Evolutionary conservation across 2,797 vertebrate species (phyloP), one percentile per base, ranked within the genome.

Genomic region (Trachurus trachurus): DNA sequence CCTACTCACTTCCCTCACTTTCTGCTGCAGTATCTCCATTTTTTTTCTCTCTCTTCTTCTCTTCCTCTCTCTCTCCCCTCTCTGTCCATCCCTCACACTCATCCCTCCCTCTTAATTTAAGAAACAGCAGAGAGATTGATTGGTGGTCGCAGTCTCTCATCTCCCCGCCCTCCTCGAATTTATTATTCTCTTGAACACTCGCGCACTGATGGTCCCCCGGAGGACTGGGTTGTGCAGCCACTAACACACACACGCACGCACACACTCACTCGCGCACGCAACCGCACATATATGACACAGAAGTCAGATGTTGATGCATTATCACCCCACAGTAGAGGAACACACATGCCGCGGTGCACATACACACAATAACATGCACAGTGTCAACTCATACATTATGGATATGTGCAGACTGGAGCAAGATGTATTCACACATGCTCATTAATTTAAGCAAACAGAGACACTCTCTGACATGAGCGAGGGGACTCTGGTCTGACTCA

Each of bases 81-180:
- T 70, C 37, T 65, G 19, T 77, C 72, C 10, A 3, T 84, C 71
- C 60, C 70, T 81, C 58, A 59, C 42, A 5, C 72, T 81, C 82
- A 85, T 85, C 86, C 88, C 86, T 92, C 88, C 85, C 74, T 85
- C 89, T 82, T 92, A 76, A 89, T 92, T 87, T 89, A 84, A 89
- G 83, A 89, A 93, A 86, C 88, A 89, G 88, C 83, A 82, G 66
- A 82, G 71, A 77, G 61, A 93, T 95, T 84, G 90, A 94, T 94
- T 80, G 85, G 82, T 74, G 83, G 88, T 88, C 82, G n/a, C 86
- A 85, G 79, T 84, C 78, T 88, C 86, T 90, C 87, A 79, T 88
- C 87, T 80, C 76, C 66, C 85, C 65, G 21, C 75, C 82, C 56
- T 82, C 66, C 74, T 84, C 39, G 17, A 83, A 89, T 91, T 74